Evolutionary conservation across 2,888 invertebrate species (phyloP), one percentile per base, ranked within the genome.

Genomic region (Athalia rosae): DNA sequence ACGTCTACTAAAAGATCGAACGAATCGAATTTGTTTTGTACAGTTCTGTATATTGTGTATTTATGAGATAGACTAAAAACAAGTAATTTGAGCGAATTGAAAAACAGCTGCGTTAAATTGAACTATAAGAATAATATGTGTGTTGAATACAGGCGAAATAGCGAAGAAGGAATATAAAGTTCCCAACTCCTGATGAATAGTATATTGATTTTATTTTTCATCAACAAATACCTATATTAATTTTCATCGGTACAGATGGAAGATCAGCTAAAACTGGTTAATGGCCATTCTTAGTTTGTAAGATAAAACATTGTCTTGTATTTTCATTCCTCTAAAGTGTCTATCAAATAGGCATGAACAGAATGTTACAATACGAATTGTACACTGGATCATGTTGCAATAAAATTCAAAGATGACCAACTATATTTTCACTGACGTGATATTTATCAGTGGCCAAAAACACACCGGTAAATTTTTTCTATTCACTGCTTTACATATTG

Each of bases 291-390:
- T 28, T 28, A 28, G 28, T 28, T 28, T 28, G 28, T 28, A 28
- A 28, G 28, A 28, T 28, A 28, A 28, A 28, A 28, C 28, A 28
- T 58, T 71, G 15, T 47, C 11, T 67, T 3, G 8, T 43, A 41
- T 63, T n/a, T 50, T 2, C 7, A 58, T 47, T 71, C 45, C 50
- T 48, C 61, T 48, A 11, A 8, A 41, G 41, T 61, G 61, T 71
- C 58, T 50, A 50, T 74, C 15, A 50, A 48, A 74, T 50, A 74
- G 74, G 59, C 74, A 74, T 48, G 62, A 74, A 50, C 48, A 61
- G 11, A 61, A 62, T 62, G 74, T 74, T 74, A 74, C 58, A 53
- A n/a, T 74, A 74, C 58, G 53, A n/a, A 61, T 28, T n/a, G 53
- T 69, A 61, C 61, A 61, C 47, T 61, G 61, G 61, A 48, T 61